A percentile compares a stretch with the other conserved stretches of the same genome.
Conservation (phyloP, 2,797 vertebrate genomes). For the Oryzias sinensis region DNA sequence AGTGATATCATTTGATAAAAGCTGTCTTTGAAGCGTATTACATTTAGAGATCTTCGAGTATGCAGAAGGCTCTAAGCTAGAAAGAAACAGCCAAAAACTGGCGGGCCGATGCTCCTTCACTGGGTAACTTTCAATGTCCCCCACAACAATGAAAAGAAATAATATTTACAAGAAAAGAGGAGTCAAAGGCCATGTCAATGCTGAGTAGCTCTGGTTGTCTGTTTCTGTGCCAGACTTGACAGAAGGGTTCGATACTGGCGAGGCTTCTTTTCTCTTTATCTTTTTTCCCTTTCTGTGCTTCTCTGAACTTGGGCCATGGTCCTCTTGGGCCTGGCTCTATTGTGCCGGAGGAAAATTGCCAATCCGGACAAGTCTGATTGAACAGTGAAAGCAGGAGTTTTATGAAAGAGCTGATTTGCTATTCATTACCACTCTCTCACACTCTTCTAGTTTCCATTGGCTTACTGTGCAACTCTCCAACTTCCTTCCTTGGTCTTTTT, state of each 20-base stretch:
- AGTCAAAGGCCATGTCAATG: conserved; percentile 53
- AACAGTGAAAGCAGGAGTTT: conserved; percentile 74
- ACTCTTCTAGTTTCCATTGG: conserved; percentile 48
- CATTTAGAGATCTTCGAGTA: too few relatives aligned
- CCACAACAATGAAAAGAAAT: conserved; percentile 32
- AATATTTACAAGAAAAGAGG: conserved; percentile 12
- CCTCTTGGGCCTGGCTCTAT: conserved; percentile 63
- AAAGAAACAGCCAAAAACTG: too few relatives aligned
- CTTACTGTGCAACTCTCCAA: conserved; percentile 44
- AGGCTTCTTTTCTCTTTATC: conserved; percentile 23
- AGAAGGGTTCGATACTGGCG: conserved; percentile 39
- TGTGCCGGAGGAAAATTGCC: conserved; percentile 76
- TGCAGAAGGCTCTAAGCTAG: too few relatives aligned
- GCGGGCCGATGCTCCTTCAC: conserved; percentile 3
- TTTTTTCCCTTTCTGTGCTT: conserved; percentile 11
- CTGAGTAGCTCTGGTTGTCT: conserved; percentile 55
- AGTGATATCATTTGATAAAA: too few relatives aligned
- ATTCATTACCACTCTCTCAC: conserved; percentile 74
- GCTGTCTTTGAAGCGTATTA: too few relatives aligned
- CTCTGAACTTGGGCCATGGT: conserved; percentile 62
- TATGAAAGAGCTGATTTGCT: conserved; percentile 79
- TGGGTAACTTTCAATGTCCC: conserved; percentile 39
- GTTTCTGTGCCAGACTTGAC: conserved; percentile 58
- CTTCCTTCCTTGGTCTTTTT: conserved; percentile 53
- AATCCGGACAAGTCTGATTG: conserved; percentile 74